These are phyloP conservation scores for Aleiodes testaceus DNA, from an alignment of 2,888 invertebrate genomes.

Conservation along the genomic window DNA sequence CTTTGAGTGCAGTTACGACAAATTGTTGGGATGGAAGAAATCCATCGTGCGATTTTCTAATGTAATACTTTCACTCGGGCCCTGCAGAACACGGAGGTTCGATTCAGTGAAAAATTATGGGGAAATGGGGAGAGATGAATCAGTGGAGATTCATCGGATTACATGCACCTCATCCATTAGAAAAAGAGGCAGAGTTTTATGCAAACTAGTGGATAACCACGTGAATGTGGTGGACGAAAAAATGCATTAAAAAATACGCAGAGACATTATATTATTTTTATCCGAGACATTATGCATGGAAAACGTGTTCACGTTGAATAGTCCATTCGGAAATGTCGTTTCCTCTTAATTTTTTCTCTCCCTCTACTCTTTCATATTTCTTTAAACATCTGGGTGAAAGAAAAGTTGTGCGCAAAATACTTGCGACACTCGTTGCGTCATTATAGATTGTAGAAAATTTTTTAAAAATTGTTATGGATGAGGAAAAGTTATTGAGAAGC, in stretches of 20 bases:
- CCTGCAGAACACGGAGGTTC: slow-evolving; percentile 39
- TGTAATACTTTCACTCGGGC: slow-evolving; percentile 52
- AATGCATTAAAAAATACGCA: slow-evolving; percentile 15
- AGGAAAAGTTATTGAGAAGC: background rate
- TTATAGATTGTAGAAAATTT: slow-evolving; percentile 17
- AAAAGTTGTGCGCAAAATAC: slow-evolving; percentile 29
- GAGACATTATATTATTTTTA: slow-evolving; percentile 18
- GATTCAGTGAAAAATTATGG: slow-evolving; percentile 38
- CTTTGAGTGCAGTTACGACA: slow-evolving; percentile 49
- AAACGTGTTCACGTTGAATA: slow-evolving; percentile 16
- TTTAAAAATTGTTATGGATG: slow-evolving; percentile 10
- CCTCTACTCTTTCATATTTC: slow-evolving; percentile 1
- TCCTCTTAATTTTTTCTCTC: slow-evolving; percentile 7
- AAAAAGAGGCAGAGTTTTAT: background rate
- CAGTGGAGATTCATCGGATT: slow-evolving; percentile 47
- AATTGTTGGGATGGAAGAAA: slow-evolving; percentile 53
- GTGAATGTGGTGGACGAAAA: background rate
- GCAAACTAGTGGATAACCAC: background rate
- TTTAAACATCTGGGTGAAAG: slow-evolving; percentile 26
- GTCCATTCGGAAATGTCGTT: slow-evolving; percentile 38
- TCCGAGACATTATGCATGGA: slow-evolving; percentile 1
- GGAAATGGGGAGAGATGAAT: slow-evolving; percentile 5
- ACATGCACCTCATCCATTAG: slow-evolving; percentile 36
- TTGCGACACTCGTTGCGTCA: slow-evolving; percentile 29
- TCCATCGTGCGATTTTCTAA: slow-evolving; percentile 54